These are phyloP conservation scores for Agriopis aurantiaria DNA, from an alignment of 2,888 invertebrate genomes.

Conservation along the genomic window DNA sequence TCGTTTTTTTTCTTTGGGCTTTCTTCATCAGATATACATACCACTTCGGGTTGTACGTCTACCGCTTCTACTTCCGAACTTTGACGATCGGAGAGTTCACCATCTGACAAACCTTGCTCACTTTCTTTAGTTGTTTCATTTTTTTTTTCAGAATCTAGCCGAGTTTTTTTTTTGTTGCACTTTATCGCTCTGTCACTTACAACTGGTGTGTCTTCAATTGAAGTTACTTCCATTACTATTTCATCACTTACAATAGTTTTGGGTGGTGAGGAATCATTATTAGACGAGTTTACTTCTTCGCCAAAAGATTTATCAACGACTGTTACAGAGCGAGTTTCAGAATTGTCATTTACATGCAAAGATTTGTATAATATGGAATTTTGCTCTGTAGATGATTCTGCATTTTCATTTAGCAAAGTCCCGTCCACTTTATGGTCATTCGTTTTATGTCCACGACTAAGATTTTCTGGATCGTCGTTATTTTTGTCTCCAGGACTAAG, in stretches of 20 bases:
- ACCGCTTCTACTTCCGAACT: conserved; percentile 73
- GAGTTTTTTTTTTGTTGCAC: conserved; percentile 8
- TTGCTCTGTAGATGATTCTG: background rate
- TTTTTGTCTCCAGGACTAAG: conserved; percentile 4
- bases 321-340: background rate
- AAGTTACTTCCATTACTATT: conserved; percentile 36
- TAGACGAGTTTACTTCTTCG: background rate
- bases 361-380: background rate
- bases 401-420: conserved; percentile 13
- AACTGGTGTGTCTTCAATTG: conserved; percentile 43
- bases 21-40: conserved; percentile 84
- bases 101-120: conserved; percentile 45
- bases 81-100: conserved; percentile 64
- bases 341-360: conserved; percentile 1
- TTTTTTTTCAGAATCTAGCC: conserved; percentile 5
- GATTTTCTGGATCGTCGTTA: background rate
- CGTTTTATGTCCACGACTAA: background rate
- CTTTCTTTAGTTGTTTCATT: conserved; percentile 11
- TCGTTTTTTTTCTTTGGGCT: conserved; percentile 53
- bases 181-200: conserved; percentile 8
- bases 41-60: conserved; percentile 76
- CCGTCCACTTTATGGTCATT: conserved; percentile 4
- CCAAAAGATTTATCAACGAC: background rate
- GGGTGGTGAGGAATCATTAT: background rate
- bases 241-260: conserved; percentile 14